phyloP scores from a whole-genome alignment of 2,797 vertebrate species.

The Macropus fuliginosus region DNA sequence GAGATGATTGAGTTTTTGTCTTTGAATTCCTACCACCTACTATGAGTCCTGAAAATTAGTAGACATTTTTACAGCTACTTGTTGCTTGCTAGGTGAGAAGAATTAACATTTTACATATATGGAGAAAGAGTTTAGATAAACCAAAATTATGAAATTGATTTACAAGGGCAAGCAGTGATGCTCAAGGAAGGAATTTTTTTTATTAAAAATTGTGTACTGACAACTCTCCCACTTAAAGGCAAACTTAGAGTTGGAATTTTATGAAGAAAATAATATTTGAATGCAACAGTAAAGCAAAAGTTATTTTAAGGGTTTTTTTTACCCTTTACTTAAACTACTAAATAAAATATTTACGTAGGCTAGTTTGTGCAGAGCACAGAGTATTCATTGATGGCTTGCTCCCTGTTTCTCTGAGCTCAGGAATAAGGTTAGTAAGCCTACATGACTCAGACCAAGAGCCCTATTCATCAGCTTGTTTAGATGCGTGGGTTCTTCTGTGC shows the following conservation, averaged over 20 bases:
- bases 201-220: conserved; percentile 59
- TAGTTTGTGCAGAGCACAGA: conserved; percentile 73
- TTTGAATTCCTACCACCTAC: neutral
- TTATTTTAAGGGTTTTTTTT: conserved; percentile 80
- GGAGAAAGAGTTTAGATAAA: conserved; percentile 40
- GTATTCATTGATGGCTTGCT: conserved; percentile 74
- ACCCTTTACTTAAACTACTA: conserved; percentile 76
- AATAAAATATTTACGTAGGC: conserved; percentile 82
- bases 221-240: conserved; percentile 76
- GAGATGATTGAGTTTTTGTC: neutral
- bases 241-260: conserved; percentile 78
- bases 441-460: conserved; percentile 72
- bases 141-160: neutral
- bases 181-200: conserved; percentile 46
- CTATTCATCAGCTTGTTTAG: conserved; percentile 56
- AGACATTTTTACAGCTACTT: neutral
- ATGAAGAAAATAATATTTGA: conserved; percentile 77
- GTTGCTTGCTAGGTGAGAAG: neutral
- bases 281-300: conserved; percentile 74
- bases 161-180: conserved; percentile 12
- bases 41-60: neutral
- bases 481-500: conserved; percentile 70
- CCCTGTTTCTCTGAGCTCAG: conserved; percentile 72
- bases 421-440: conserved; percentile 60
- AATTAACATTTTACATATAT: neutral